Conservation (phyloP, 2,888 invertebrate species). For the Rotaria socialis region DNA sequence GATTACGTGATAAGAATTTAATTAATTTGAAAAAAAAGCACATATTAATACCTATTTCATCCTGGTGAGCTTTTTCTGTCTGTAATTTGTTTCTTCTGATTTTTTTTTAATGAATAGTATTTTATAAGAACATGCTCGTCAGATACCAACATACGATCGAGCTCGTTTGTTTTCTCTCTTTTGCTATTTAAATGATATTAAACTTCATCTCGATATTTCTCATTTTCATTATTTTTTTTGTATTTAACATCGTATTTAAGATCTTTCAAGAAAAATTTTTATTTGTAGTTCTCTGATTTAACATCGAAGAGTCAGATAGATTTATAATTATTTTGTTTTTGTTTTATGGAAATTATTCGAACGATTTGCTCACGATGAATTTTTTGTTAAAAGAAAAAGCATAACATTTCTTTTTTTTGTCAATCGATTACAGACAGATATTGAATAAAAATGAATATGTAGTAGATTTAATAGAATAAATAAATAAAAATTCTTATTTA, state of each 20-base stretch:
- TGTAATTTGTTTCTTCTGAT: slow-evolving; percentile 31
- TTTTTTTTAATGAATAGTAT: slow-evolving; percentile 37
- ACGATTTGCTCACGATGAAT: not conserved
- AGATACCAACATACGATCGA: slow-evolving; percentile 35
- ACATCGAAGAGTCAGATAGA: slow-evolving; percentile 26
- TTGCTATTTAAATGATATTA: not conserved
- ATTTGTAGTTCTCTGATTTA: not conserved
- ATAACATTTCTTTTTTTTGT: not conserved
- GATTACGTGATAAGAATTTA: not conserved
- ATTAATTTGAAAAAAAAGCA: not conserved
- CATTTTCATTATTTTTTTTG: not conserved
- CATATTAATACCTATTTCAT: not conserved
- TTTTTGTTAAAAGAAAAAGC: not conserved
- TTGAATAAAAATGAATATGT: not conserved
- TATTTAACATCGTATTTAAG: not conserved
- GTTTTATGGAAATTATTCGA: not conserved
- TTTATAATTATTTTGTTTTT: not conserved
- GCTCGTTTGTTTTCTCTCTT: slow-evolving; percentile 34
- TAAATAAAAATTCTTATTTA: not conserved
- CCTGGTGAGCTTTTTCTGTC: slow-evolving; percentile 4
- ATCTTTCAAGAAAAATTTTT: slow-evolving; percentile 5
- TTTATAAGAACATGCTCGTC: slow-evolving; percentile 39
- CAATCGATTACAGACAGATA: not conserved
- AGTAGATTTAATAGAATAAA: slow-evolving; percentile 10
- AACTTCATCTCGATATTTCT: not conserved